phyloP scores from a whole-genome alignment of 2,113 vertebrate genomes.

The Ariopsis seemanni region DNA sequence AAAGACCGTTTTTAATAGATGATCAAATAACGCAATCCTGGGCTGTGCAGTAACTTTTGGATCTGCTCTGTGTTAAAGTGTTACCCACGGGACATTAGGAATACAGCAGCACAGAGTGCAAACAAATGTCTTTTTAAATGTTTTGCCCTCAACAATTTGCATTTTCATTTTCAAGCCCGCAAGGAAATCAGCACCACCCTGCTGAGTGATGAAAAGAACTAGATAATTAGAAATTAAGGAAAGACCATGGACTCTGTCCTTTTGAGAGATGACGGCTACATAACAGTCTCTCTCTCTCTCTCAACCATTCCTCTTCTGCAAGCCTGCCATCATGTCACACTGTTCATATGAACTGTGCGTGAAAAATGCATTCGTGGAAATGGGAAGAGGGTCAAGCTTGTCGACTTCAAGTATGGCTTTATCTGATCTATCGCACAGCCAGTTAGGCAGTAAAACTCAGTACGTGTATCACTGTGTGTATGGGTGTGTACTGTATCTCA shows the following conservation, averaged over 20 bases:
- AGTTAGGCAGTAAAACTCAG: neutral
- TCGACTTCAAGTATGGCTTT: slow-evolving; percentile 28
- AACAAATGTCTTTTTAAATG: slow-evolving; percentile 6
- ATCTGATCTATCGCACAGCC: slow-evolving; percentile 28
- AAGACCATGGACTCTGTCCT: slow-evolving; percentile 15
- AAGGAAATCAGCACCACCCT: slow-evolving; percentile 8
- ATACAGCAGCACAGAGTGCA: neutral
- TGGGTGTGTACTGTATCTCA: neutral
- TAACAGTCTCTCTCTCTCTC: neutral
- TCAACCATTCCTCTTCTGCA: neutral
- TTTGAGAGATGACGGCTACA: slow-evolving; percentile 11
- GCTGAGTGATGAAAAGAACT: neutral
- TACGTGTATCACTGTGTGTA: neutral
- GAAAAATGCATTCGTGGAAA: slow-evolving; percentile 38
- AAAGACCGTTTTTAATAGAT: neutral
- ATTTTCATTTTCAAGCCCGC: slow-evolving; percentile 29
- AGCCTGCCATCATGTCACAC: neutral
- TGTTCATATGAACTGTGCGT: slow-evolving; percentile 8
- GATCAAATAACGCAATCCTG: neutral
- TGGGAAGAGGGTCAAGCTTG: slow-evolving; percentile 39
- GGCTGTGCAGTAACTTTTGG: neutral
- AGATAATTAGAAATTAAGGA: slow-evolving; percentile 21
- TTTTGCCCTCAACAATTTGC: slow-evolving; percentile 24
- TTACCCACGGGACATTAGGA: neutral
- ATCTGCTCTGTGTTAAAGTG: neutral